Conservation (phyloP, 2,113 vertebrate genomes). For the Cebus imitator region DNA sequence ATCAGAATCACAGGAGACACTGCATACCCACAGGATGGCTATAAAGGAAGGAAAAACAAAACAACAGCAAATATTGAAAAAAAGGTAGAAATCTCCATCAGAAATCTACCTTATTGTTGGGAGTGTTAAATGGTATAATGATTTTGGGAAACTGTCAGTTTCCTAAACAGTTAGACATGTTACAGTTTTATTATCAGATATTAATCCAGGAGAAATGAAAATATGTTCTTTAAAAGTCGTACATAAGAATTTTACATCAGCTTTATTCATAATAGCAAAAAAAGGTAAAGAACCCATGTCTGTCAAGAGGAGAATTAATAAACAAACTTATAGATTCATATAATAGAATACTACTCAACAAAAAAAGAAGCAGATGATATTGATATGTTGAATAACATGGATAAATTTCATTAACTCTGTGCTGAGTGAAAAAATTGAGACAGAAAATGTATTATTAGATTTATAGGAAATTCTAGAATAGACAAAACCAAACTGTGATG, state of each 20-base stretch:
- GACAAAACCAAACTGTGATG: constrained; percentile 2
- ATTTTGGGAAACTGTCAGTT: constrained; percentile 31
- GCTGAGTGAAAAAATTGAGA: background rate
- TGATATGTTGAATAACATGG: background rate
- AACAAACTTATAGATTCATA: background rate
- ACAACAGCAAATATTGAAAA: background rate
- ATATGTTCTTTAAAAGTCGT: background rate
- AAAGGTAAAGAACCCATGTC: background rate
- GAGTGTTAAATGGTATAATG: background rate
- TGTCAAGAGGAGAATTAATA: background rate
- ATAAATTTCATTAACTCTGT: constrained; percentile 17
- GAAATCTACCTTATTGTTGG: background rate
- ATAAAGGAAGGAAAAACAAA: background rate
- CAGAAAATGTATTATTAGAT: background rate
- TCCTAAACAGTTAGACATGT: constrained; percentile 27
- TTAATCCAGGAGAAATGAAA: constrained; percentile 46
- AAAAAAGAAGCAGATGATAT: background rate
- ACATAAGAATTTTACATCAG: background rate
- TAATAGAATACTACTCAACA: background rate
- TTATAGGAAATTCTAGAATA: constrained; percentile 58
- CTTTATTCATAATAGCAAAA: background rate
- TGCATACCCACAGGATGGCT: background rate
- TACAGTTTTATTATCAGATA: constrained; percentile 36
- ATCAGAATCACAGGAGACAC: background rate
- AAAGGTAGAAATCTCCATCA: background rate